Evolutionary conservation across 2,113 vertebrate genomes (phyloP).

Genomic region (Calidris pygmaea): DNA sequence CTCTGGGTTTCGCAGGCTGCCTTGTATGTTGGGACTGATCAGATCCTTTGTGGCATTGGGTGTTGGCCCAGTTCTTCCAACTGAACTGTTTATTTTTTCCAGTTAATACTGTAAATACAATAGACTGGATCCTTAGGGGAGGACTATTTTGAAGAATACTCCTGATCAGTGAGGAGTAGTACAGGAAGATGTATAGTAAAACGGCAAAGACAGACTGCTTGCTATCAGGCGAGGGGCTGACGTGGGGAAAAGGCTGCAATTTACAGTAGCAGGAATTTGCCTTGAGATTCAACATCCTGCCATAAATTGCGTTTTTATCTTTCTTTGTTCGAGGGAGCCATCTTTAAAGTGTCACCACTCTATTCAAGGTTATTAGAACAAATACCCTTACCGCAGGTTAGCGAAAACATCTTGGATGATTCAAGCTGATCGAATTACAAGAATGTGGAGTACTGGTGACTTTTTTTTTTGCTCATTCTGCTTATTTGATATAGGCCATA

Average conservation of each 20-base stretch:
- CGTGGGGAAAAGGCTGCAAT: not conserved
- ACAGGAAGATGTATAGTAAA: not conserved
- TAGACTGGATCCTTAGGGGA: not conserved
- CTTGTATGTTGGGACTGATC: not conserved
- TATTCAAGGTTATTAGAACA: constrained; percentile 60
- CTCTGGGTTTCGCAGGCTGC: rapidly evolving
- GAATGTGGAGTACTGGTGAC: not conserved
- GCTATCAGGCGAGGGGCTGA: not conserved
- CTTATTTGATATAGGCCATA: not conserved
- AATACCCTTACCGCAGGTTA: constrained; percentile 4
- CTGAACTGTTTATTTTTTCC: not conserved
- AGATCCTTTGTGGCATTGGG: not conserved
- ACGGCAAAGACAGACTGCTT: not conserved
- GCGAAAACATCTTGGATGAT: not conserved
- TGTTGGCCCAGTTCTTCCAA: not conserved
- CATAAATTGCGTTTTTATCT: constrained; percentile 37
- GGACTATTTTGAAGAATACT: not conserved
- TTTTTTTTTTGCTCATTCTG: not conserved
- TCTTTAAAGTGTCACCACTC: constrained; percentile 50
- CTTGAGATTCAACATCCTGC: constrained; percentile 22
- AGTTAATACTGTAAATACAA: not conserved
- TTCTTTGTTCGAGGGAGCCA: constrained; percentile 40
- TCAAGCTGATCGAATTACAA: constrained; percentile 39
- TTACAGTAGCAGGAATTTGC: constrained; percentile 29
- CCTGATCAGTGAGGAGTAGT: not conserved